Evolutionary conservation across 2,888 invertebrate species (phyloP).

Genomic region (Synergus laeviventris): DNA sequence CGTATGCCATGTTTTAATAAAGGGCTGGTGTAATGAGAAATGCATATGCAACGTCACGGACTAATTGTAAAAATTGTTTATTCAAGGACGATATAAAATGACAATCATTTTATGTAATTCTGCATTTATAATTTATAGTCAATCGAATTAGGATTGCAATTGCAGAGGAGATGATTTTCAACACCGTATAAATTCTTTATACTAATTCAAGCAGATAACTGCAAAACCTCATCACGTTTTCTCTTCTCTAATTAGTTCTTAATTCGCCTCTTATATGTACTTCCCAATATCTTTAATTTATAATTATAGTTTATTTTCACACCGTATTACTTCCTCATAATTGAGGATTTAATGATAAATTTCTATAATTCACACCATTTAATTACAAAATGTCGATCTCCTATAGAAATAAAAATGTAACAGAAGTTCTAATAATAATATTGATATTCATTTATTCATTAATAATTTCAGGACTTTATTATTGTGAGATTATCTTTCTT

Average conservation of each 20-base stretch:
- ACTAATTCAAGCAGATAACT: no score
- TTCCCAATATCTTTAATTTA: no score
- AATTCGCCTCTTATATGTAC: no score
- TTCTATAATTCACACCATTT: neutral
- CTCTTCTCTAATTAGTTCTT: no score
- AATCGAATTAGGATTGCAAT: no score
- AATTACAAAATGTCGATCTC: neutral
- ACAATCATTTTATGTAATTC: neutral
- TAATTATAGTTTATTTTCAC: no score
- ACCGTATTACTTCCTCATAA: no score
- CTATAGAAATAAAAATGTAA: neutral
- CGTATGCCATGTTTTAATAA: constrained; percentile 59
- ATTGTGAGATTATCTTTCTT: neutral
- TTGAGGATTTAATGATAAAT: neutral
- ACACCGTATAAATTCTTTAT: no score
- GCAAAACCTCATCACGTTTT: no score
- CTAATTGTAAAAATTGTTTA: constrained; percentile 43
- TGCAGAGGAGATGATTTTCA: no score
- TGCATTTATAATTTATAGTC: no score
- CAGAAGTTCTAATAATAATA: constrained; percentile 9
- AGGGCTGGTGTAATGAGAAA: constrained; percentile 57
- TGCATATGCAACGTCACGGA: constrained; percentile 53
- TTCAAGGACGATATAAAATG: neutral
- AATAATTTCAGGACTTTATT: constrained; percentile 16
- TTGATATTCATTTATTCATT: constrained; percentile 1